These are phyloP conservation scores for Peromyscus maniculatus DNA, from an alignment of 2,113 vertebrate genomes.

Conservation along the genomic window DNA sequence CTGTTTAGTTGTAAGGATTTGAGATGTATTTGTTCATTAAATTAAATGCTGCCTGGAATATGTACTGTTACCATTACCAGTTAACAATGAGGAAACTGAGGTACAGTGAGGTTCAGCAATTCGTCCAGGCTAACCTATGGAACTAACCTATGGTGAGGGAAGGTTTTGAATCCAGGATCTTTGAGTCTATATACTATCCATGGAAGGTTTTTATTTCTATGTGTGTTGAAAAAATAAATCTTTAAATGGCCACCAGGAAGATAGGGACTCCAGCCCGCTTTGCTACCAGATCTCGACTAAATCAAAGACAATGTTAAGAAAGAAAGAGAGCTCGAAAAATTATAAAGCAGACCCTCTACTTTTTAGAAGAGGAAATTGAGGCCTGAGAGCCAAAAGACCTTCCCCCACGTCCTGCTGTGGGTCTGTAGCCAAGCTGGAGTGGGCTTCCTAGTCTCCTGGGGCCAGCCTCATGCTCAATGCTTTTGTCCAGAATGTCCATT, in stretches of 20 bases:
- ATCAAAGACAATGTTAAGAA: neutral
- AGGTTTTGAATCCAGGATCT: neutral
- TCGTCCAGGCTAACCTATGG: neutral
- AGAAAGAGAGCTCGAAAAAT: neutral
- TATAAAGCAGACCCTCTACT: neutral
- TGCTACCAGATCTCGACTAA: neutral
- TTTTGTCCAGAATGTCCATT: neutral
- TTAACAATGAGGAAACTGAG: neutral
- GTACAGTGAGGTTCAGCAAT: neutral
- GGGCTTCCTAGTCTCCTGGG: neutral
- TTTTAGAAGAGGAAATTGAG: conserved; percentile 24
- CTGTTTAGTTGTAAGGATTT: neutral
- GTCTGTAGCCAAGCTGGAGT: too few relatives aligned
- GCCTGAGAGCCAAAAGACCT: neutral
- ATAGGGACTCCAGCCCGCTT: neutral
- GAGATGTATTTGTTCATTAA: neutral
- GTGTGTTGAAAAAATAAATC: conserved; percentile 7
- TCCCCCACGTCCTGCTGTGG: neutral
- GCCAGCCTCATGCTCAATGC: neutral
- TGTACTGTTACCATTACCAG: neutral
- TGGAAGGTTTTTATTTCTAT: conserved; percentile 12
- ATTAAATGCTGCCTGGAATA: neutral
- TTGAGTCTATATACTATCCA: neutral
- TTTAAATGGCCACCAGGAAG: neutral
- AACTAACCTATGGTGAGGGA: neutral